Base-by-base conservation (phyloP, 2,888 invertebrate genomes). In the Tolmerus cingulatus region DNA sequence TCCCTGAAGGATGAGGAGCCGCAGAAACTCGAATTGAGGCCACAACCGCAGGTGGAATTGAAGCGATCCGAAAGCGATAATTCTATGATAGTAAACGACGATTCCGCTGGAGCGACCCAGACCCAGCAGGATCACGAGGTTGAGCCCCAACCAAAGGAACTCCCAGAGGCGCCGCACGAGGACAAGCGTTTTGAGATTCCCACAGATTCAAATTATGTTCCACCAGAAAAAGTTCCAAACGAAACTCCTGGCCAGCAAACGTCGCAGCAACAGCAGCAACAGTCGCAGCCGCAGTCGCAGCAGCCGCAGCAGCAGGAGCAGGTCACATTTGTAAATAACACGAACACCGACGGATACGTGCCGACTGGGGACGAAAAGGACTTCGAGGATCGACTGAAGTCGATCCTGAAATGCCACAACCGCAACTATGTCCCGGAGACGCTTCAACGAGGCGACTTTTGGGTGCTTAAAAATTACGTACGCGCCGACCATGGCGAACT, bases 401-500 rank as follows among this genome's bases (percentile, higher is more conserved):
- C 91, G 87, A 89, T 92, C 76, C 88, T 96, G 82, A 93, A 93
- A 86, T 96, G 96, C 92, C 94, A 94, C 90, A 95, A 96, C 89
- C 95, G 93, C 89, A 94, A 94, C 46, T 94, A 93, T 89, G 91
- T 93, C 87, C 93, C 95, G 12, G 93, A 94, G 90, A 95, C 95
- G 74, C 93, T 95, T 87, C 96, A 96, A 91, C 95, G 96, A 1
- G 96, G 96, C 27, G 96, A 96, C 90, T 97, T 96, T 92, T 97
- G 97, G 97, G 97, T 97, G 90, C 93, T 98, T 88, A 96, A 97
- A 93, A 97, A 98, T 93, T 97, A 96, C 91, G 95, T 97, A 89
- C 94, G 95, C 66, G 96, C 97, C 87, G 95, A 95, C 88, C 95
- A 95, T 90, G 95, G 95, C 23, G 92, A 93, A 74, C 92, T 96